phyloP scores from a whole-genome alignment of 1,140 invertebrate genomes.

The Tigriopus japonicus region DNA sequence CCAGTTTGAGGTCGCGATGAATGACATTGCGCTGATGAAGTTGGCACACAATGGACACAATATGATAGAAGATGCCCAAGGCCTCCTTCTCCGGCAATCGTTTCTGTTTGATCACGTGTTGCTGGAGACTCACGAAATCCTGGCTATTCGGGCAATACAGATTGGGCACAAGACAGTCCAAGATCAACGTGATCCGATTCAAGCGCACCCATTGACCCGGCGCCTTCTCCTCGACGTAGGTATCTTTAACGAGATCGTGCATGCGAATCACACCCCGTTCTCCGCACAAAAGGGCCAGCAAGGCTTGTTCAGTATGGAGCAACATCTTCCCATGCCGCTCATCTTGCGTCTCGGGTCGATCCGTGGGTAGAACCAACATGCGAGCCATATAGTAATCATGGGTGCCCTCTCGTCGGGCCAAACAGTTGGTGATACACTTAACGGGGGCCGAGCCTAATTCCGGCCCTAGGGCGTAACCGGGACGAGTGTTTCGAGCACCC shows the following conservation, averaged over 20 bases:
- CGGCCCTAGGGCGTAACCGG: constrained; percentile 48
- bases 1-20: constrained; percentile 58
- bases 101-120: constrained; percentile 61
- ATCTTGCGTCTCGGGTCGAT: constrained; percentile 47
- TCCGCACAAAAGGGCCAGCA: constrained; percentile 46
- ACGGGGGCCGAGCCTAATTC: constrained; percentile 51
- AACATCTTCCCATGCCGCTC: constrained; percentile 62
- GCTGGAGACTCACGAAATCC: constrained; percentile 52
- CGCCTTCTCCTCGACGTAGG: not conserved
- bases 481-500: constrained; percentile 48
- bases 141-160: constrained; percentile 46
- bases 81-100: constrained; percentile 55
- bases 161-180: constrained; percentile 54
- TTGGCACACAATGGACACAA: constrained; percentile 49
- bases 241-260: constrained; percentile 57
- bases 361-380: constrained; percentile 26
- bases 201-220: constrained; percentile 23
- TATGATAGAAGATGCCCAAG: constrained; percentile 52
- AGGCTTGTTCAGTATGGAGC: constrained; percentile 55
- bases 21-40: constrained; percentile 63
- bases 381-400: constrained; percentile 24
- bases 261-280: constrained; percentile 55
- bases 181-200: constrained; percentile 46
- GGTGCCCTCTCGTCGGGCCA: constrained; percentile 48
- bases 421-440: constrained; percentile 54